phyloP scores from a whole-genome alignment of 2,888 invertebrate genomes.

The Agrotis segetum region DNA sequence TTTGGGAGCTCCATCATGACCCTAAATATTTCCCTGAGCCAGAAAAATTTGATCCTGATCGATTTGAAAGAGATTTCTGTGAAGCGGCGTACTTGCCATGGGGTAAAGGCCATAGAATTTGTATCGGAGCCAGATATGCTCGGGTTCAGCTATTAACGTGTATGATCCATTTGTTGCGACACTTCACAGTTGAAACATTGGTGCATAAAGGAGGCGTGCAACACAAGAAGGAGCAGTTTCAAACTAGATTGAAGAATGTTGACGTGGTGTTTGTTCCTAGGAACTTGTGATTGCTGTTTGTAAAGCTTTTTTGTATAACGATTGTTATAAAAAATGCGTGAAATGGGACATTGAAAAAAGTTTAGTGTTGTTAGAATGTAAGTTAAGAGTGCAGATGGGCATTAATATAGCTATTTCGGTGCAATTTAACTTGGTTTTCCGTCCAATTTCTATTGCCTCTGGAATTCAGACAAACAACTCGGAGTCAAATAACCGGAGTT shows the following conservation, averaged over 20 bases:
- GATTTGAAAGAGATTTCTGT: conserved; percentile 73
- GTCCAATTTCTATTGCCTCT: no score
- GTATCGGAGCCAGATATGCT: conserved; percentile 81
- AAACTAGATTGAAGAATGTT: conserved; percentile 72
- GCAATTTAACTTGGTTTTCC: no score
- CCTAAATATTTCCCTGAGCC: conserved; percentile 83
- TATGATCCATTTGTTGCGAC: conserved; percentile 69
- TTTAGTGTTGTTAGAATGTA: no score
- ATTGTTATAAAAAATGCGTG: no score
- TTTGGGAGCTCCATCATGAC: conserved; percentile 83
- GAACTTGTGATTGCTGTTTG: conserved; percentile 9
- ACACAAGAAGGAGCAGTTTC: conserved; percentile 70
- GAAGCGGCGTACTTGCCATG: conserved; percentile 82
- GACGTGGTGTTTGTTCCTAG: conserved; percentile 70
- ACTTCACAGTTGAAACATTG: conserved; percentile 70
- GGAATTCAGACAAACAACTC: no score
- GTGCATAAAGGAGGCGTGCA: conserved; percentile 67
- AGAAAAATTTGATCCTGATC: conserved; percentile 82
- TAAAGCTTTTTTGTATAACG: no score
- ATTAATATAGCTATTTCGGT: no score
- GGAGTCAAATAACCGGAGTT: no score
- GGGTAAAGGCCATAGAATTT: conserved; percentile 83
- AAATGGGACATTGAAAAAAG: no score
- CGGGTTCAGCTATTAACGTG: conserved; percentile 73
- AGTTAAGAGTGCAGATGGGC: no score